Conservation (phyloP, 2,797 vertebrate species). For the Spizella passerina region DNA sequence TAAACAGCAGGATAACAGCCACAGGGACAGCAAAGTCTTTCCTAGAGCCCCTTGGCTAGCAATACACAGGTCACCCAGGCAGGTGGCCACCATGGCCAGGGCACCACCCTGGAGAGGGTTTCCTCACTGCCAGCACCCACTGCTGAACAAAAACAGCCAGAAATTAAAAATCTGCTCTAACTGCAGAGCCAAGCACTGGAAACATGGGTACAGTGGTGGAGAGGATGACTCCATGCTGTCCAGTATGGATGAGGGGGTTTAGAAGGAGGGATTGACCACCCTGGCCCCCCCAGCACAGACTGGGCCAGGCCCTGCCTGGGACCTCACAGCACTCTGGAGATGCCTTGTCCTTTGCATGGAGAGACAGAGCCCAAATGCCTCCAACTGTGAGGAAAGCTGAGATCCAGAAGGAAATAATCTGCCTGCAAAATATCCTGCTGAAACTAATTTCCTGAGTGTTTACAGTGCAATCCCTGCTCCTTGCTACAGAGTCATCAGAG, state of each 20-base stretch:
- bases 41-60: background rate
- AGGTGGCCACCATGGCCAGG: fast-evolving
- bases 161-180: background rate
- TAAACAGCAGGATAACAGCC: background rate
- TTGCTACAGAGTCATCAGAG: slow-evolving; percentile 40
- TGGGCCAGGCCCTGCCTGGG: background rate
- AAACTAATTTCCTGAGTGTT: slow-evolving; percentile 62
- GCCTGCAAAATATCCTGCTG: slow-evolving; percentile 46
- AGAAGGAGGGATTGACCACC: background rate
- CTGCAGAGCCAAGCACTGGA: background rate
- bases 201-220: background rate
- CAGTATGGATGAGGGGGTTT: background rate
- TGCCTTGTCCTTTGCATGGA: background rate
- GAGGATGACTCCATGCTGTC: background rate
- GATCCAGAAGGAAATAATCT: slow-evolving; percentile 58
- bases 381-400: slow-evolving; percentile 16
- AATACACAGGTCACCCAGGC: background rate
- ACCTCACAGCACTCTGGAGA: background rate
- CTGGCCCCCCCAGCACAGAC: background rate
- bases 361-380: background rate
- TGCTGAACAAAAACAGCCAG: background rate
- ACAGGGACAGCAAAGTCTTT: fast-evolving
- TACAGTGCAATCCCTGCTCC: slow-evolving; percentile 29
- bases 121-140: background rate
- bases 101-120: background rate